Percentiles rank a stretch among this genome's conserved stretches.
Evolutionary conservation across 2,797 vertebrate genomes (phyloP).

Genomic region (Argentina silus): DNA sequence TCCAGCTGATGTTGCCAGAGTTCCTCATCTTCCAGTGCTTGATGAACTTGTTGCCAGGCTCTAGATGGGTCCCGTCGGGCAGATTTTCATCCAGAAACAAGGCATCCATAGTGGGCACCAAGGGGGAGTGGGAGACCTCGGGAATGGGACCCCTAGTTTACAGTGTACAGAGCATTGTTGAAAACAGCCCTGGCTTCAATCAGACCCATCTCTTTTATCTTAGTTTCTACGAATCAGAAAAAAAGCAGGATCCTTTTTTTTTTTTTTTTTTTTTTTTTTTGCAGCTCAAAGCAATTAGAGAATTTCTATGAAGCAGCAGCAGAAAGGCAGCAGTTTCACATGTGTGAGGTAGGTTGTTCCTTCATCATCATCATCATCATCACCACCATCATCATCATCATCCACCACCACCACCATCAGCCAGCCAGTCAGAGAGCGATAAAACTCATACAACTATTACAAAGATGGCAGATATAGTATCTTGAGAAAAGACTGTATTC

Average conservation of each 20-base stretch:
- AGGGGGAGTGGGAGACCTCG: constrained; percentile 85
- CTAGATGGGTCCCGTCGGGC: constrained; percentile 93
- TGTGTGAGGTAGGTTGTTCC: constrained; percentile 80
- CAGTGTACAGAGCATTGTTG: constrained; percentile 80
- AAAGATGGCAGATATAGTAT: constrained; percentile 78
- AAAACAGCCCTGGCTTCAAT: constrained; percentile 74
- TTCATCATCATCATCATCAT: constrained; percentile 53
- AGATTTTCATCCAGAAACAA: constrained; percentile 99
- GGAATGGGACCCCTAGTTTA: constrained; percentile 87
- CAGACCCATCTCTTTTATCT: constrained; percentile 74
- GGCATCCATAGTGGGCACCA: constrained; percentile 92
- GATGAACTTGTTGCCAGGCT: constrained; percentile 94
- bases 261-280: constrained; percentile 49
- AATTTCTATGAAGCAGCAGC: constrained; percentile 79
- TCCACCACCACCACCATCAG: too few relatives aligned
- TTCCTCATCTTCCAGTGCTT: constrained; percentile 99
- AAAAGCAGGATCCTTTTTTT: constrained; percentile 72
- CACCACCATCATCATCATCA: too few relatives aligned
- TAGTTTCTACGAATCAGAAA: constrained; percentile 69
- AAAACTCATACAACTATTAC: constrained; percentile 79
- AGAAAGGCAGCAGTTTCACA: constrained; percentile 72
- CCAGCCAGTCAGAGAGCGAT: constrained; percentile 74
- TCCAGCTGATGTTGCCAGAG: constrained; percentile 94
- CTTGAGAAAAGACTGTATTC: constrained; percentile 54
- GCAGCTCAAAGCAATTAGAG: constrained; percentile 79